These are phyloP conservation scores for Ameiurus melas DNA, from an alignment of 2,113 vertebrate genomes.

Conservation along the genomic window DNA sequence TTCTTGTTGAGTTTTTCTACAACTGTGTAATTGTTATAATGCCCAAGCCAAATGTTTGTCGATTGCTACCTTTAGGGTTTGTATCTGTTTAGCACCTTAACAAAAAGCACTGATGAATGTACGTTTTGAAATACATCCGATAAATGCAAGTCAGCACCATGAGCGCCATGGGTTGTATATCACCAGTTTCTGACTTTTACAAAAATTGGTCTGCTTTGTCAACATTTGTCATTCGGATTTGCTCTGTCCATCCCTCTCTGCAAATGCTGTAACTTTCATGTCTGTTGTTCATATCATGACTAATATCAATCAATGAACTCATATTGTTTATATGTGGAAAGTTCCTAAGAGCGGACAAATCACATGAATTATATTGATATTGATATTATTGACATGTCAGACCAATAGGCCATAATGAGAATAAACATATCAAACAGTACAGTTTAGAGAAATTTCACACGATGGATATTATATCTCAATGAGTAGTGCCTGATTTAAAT, in stretches of 20 bases:
- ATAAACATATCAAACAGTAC: conserved; percentile 22
- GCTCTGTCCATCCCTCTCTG: not conserved
- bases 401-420: not conserved
- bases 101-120: conserved; percentile 9
- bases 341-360: not conserved
- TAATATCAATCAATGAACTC: not conserved
- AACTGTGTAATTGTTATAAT: not conserved
- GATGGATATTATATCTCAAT: conserved; percentile 24
- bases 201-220: not conserved
- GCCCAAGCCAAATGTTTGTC: not conserved
- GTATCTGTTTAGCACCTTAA: not conserved
- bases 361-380: not conserved
- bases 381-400: not conserved
- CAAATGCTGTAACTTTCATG: not conserved
- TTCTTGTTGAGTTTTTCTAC: not conserved
- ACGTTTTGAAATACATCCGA: not conserved
- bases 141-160: not conserved
- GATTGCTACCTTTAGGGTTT: not conserved
- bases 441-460: not conserved
- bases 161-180: not conserved
- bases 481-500: conserved; percentile 71
- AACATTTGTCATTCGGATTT: not conserved
- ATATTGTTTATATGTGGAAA: not conserved
- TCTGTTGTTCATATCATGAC: not conserved
- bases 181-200: not conserved